Evolutionary conservation across 2,888 invertebrate genomes (phyloP).

Genomic region (Prenolepis imparis): DNA sequence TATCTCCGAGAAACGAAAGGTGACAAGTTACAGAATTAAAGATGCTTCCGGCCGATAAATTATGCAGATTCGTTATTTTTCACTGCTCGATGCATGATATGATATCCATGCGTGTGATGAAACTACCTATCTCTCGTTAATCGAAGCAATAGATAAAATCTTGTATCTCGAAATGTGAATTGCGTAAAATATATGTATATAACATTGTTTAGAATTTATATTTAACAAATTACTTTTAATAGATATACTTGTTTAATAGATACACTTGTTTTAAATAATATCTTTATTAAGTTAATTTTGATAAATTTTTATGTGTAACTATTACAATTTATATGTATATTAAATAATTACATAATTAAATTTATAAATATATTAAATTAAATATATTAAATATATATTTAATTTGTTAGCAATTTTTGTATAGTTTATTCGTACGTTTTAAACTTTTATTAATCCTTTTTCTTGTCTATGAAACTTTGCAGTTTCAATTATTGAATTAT

Average conservation of each 20-base stretch:
- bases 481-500: conserved; percentile 22
- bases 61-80: conserved; percentile 69
- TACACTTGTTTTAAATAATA: not conserved
- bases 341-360: conserved; percentile 22
- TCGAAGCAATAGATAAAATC: conserved; percentile 62
- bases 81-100: conserved; percentile 46
- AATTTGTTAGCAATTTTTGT: conserved; percentile 26
- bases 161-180: conserved; percentile 16
- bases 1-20: conserved; percentile 68
- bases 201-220: conserved; percentile 21
- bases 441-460: not conserved
- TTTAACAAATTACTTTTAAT: not conserved
- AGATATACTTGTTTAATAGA: conserved; percentile 4
- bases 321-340: not conserved
- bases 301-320: not conserved
- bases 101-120: conserved; percentile 33
- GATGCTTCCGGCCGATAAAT: conserved; percentile 75
- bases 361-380: not conserved
- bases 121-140: conserved; percentile 32
- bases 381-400: conserved; percentile 17
- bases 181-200: not conserved
- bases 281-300: conserved; percentile 3
- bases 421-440: not conserved
- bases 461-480: not conserved
- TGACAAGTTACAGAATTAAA: conserved; percentile 68